Base-by-base conservation (phyloP, 1,140 invertebrate species). In the Penaeus vannamei region DNA sequence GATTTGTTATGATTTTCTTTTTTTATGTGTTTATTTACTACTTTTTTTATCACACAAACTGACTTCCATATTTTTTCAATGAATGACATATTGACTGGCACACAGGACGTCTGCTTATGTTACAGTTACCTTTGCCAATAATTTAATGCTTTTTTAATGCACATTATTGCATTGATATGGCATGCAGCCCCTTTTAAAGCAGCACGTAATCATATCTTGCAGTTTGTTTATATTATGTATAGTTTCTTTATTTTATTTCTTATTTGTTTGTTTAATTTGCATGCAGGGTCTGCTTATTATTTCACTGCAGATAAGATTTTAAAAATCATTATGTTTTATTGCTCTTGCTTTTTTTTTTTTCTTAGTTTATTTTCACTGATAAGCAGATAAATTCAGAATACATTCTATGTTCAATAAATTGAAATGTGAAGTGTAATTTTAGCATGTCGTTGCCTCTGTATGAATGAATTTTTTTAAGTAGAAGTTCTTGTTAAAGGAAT, bases 1-100 rank as follows among this genome's bases (percentile, higher is more conserved):
- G 79, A 23, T 17, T 60, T 82, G 23, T 59, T 82, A 17, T 60
- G 8, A 8, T 82, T 59, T 46, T 82, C 80, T 82, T 59, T 53
- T 46, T 81, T 53, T 81, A 26, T 53, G n/a, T 81, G 36, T 81
- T 53, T 53, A 26, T 81, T 53, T 81, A 26, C 23, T 53, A 53
- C 79, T 81, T 53, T 53, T 53, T 81, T 53, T 81, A 26, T 53
- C n/a, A 53, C 79, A 53, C 46, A 26, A 26, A 53, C 79, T 81
- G n/a, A 26, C 53, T 82, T 59, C 60, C 53, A 42, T 64, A 80
- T 60, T 80, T 26, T 32, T 85, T 36, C 17, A 79, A 36, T 79
- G 86, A 88, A 88, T 88, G 87, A 89, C 87, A 46, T 82, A 89
- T 42, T 89, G 87, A 89, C 87, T 84, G 69, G 87, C 87, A 89